phyloP scores from a whole-genome alignment of 2,113 vertebrate genomes.

The Peucedramus taeniatus region DNA sequence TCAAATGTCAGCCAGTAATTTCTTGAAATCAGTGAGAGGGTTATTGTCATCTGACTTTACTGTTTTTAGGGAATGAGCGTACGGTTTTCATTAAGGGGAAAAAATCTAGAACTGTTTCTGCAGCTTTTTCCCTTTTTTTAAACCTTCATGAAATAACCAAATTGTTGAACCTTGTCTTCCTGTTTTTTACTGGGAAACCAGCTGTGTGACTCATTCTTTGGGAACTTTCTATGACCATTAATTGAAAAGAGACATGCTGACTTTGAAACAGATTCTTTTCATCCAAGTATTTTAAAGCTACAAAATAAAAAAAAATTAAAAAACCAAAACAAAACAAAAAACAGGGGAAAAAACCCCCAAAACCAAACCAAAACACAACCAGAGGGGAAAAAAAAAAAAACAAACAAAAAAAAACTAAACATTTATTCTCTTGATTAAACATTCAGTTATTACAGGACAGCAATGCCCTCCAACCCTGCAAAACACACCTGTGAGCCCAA shows the following conservation, averaged over 20 bases:
- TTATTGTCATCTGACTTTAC: not conserved
- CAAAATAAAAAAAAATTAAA: not conserved
- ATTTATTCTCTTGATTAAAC: not conserved
- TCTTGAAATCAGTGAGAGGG: not conserved
- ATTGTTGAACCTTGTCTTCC: slow-evolving; percentile 18
- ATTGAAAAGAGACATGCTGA: not conserved
- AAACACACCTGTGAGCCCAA: rapidly evolving
- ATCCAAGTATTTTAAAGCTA: not conserved
- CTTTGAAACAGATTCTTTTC: not conserved
- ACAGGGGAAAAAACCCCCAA: not conserved
- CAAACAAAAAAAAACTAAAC: too few relatives aligned
- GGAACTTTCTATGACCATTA: slow-evolving; percentile 19
- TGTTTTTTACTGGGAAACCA: slow-evolving; percentile 13
- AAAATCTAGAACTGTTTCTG: not conserved
- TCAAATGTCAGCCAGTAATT: not conserved
- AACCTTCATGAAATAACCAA: not conserved
- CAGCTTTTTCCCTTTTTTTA: not conserved
- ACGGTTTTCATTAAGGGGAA: not conserved
- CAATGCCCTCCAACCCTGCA: not conserved
- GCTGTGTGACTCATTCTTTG: slow-evolving; percentile 30
- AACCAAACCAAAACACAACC: not conserved
- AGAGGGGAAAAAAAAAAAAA: too few relatives aligned
- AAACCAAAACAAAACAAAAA: not conserved
- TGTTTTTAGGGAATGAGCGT: not conserved
- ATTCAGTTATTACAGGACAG: not conserved